Evolutionary conservation across 1,140 invertebrate species (phyloP), one percentile per base, ranked within the genome.

Genomic region (Apolygus lucorum): DNA sequence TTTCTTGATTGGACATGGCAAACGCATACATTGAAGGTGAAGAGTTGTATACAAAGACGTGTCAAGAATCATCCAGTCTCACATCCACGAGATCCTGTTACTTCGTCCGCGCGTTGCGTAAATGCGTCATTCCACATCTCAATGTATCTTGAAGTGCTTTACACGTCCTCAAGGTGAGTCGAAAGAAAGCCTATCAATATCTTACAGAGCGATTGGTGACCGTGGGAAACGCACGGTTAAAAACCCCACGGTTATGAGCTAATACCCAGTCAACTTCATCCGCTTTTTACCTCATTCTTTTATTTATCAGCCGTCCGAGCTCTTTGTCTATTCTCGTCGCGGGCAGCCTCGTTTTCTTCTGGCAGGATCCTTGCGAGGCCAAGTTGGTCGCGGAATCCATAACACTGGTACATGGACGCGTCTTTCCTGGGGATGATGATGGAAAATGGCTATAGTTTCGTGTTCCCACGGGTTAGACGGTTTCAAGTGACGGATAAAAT

Each of bases 181-280:
- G 54, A 59, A 59, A 59, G 54, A 59, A 59, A 59, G 54, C 54
- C 22, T 59, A 59, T 59, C 22, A 59, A 59, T 59, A 59, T 59
- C 8, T 21, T 24, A 11, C 54, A 22, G 54, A 11, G 54, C 54
- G 22, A 59, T 59, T 24, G 54, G 54, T 59, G 54, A 59, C 54
- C 54, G 54, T 59, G 54, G 54, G 54, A 59, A 59, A 59, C 13
- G 54, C n/a, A 22, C 54, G 22, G 11, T 59, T 59, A 59, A 59
- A 22, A 59, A 59, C 54, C 22, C 54, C 2, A 59, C 54, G 8
- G 54, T 59, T 59, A 59, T 59, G 54, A 59, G 54, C 54, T 59
- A 59, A 59, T 59, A 59, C 54, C 54, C 54, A 59, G 54, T 59
- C 54, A 59, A 59, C 54, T 59, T 59, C 54, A 59, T 59, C 54